Evolutionary conservation across 2,888 invertebrate genomes (phyloP).

Genomic region (Torymus auratus): DNA sequence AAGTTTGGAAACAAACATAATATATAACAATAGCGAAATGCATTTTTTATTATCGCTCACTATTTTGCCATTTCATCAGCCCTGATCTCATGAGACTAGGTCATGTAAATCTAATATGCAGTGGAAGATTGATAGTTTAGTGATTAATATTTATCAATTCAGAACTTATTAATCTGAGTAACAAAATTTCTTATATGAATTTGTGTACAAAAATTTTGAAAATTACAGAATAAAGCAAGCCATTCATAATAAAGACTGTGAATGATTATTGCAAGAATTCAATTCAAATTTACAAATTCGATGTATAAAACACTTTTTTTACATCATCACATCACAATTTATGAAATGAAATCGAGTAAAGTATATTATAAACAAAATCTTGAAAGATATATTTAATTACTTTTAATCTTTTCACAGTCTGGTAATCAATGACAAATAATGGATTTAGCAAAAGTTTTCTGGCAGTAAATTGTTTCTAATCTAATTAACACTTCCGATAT

Average conservation of each 20-base stretch:
- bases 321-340: too few relatives aligned
- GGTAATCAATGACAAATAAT: conserved; percentile 22
- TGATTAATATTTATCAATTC: conserved; percentile 14
- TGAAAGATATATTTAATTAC: conserved; percentile 1
- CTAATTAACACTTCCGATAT: conserved; percentile 25
- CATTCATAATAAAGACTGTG: neutral
- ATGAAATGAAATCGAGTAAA: too few relatives aligned
- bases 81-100: conserved; percentile 52
- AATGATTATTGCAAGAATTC: conserved; percentile 10
- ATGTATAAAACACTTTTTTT: too few relatives aligned
- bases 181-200: conserved; percentile 4
- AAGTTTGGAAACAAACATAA: conserved; percentile 59
- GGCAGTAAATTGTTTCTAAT: conserved; percentile 46
- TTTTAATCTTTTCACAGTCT: neutral
- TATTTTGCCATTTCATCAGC: conserved; percentile 43
- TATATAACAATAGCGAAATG: conserved; percentile 54
- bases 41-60: conserved; percentile 36
- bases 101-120: conserved; percentile 47
- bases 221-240: neutral
- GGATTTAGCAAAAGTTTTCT: conserved; percentile 34
- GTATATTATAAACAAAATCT: neutral
- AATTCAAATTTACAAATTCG: neutral
- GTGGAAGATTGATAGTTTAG: conserved; percentile 29
- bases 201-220: conserved; percentile 26
- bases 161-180: conserved; percentile 9